Evolutionary conservation across 2,113 vertebrate genomes (phyloP).

Genomic region (Sebastes schlegelii): DNA sequence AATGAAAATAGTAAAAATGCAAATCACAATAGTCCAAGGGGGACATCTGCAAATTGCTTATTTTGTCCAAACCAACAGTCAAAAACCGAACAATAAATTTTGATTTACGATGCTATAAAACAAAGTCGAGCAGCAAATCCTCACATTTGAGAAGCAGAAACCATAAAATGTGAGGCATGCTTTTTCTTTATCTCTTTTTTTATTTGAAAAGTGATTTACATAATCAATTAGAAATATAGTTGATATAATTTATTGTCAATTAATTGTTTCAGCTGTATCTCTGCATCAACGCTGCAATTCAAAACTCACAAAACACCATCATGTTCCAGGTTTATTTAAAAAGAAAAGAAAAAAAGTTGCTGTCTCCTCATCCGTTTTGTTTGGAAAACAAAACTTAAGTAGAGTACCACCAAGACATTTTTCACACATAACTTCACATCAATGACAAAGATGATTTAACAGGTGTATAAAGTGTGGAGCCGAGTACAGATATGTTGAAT

Average conservation of each 20-base stretch:
- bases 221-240: neutral
- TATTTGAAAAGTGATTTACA: neutral
- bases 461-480: conserved; percentile 61
- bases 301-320: conserved; percentile 19
- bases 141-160: neutral
- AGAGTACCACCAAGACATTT: conserved; percentile 69
- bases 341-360: conserved; percentile 26
- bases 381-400: conserved; percentile 48
- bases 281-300: neutral
- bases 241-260: neutral
- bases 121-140: neutral
- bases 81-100: neutral
- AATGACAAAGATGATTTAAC: conserved; percentile 68
- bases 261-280: neutral
- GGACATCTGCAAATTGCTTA: neutral
- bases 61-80: neutral
- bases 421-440: conserved; percentile 73
- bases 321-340: conserved; percentile 72
- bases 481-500: conserved; percentile 60
- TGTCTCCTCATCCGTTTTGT: conserved; percentile 33
- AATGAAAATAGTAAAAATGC: neutral
- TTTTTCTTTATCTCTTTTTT: too few relatives aligned
- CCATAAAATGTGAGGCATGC: neutral
- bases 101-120: neutral
- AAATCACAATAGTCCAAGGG: neutral